A percentile compares a stretch with the other conserved stretches of the same genome.
These are phyloP conservation scores for Psittacula derbiana DNA, from an alignment of 2,797 vertebrate species.

Conservation along the genomic window DNA sequence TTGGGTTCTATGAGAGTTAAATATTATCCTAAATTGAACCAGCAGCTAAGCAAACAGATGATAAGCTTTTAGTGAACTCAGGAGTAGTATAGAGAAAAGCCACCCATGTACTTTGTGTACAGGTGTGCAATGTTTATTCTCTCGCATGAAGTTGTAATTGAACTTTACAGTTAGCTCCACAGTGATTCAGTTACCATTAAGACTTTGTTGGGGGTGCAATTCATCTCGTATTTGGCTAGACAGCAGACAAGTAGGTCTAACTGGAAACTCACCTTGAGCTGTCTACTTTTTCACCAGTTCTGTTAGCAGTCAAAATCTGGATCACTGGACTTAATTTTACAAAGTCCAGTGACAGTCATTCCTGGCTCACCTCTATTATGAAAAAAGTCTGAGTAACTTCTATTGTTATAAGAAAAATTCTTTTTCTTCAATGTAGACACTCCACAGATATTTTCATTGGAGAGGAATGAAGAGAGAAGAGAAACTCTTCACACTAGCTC, in stretches of 20 bases:
- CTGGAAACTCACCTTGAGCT: neutral
- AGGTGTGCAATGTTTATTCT: conserved; percentile 24
- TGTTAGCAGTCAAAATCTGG: neutral
- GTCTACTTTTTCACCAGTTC: neutral
- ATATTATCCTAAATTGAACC: conserved; percentile 56
- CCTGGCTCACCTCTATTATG: neutral
- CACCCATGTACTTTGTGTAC: neutral
- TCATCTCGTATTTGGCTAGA: neutral
- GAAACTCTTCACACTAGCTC: neutral
- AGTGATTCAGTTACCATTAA: neutral
- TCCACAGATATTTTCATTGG: neutral
- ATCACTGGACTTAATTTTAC: neutral
- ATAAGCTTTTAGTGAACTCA: conserved; percentile 35
- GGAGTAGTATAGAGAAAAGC: neutral
- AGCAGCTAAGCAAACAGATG: conserved; percentile 41
- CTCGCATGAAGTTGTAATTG: neutral
- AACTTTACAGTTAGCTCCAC: neutral
- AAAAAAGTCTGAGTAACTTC: neutral
- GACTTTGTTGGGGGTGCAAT: neutral
- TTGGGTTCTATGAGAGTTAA: conserved; percentile 36
- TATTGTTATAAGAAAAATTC: neutral
- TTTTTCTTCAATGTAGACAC: neutral
- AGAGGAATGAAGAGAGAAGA: neutral
- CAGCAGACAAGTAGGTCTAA: neutral
- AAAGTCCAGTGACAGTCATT: neutral